A percentile compares a stretch with the other conserved stretches of the same genome.
phyloP scores from a whole-genome alignment of 2,888 invertebrate species.

The Patella depressa region DNA sequence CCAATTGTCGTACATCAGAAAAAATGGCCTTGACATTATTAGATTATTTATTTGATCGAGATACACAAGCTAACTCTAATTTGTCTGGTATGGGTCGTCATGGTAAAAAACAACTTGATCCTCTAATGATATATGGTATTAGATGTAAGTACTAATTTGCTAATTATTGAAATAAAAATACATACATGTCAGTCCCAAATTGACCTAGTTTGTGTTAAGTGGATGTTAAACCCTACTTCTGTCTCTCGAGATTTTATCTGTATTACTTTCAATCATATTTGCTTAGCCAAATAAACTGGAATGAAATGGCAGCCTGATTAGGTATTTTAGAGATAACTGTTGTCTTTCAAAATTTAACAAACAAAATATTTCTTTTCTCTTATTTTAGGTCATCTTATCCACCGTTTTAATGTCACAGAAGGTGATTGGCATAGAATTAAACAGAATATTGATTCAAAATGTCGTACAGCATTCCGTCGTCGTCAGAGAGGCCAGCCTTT shows the following conservation, averaged over 20 bases:
- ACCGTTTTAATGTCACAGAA: constrained; percentile 73
- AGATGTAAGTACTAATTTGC: constrained; percentile 64
- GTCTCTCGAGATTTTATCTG: too few species aligned
- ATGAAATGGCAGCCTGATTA: neutral
- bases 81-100: constrained; percentile 74
- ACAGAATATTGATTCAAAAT: constrained; percentile 75
- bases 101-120: constrained; percentile 74
- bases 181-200: too few species aligned
- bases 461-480: constrained; percentile 72
- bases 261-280: too few species aligned
- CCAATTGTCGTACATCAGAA: constrained; percentile 74
- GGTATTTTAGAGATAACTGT: too few species aligned
- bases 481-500: constrained; percentile 66
- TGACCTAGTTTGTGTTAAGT: too few species aligned
- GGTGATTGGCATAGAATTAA: constrained; percentile 75
- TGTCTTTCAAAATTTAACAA: too few species aligned
- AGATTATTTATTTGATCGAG: constrained; percentile 74
- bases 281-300: too few species aligned
- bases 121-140: constrained; percentile 73
- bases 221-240: too few species aligned
- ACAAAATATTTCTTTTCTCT: neutral
- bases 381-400: constrained; percentile 72
- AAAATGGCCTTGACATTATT: constrained; percentile 75
- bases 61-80: constrained; percentile 74
- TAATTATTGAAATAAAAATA: too few species aligned